phyloP scores from a whole-genome alignment of 2,797 vertebrate species.

The Antrozous pallidus region DNA sequence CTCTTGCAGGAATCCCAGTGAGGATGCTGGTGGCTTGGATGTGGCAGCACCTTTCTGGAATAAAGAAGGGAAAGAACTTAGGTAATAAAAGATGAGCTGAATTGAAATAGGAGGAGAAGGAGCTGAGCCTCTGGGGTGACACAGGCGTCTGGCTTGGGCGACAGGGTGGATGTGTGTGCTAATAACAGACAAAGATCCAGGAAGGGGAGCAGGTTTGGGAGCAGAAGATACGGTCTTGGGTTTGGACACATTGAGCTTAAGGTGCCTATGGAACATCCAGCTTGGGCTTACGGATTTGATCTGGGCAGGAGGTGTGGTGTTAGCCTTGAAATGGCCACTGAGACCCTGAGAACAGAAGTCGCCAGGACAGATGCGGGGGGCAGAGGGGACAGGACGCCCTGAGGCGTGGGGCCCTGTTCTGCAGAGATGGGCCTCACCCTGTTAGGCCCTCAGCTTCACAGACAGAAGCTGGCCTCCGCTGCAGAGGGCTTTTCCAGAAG shows the following conservation, averaged over 20 bases:
- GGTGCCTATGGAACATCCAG: not conserved
- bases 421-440: not conserved
- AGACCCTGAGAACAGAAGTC: not conserved
- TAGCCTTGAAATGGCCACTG: not conserved
- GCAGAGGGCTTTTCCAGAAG: not conserved
- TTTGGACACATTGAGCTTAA: not conserved
- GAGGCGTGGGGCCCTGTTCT: not conserved
- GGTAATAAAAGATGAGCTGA: not conserved
- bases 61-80: not conserved
- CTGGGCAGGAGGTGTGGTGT: not conserved
- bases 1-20: too few relatives aligned
- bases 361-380: not conserved
- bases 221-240: not conserved
- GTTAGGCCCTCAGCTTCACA: not conserved
- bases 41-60: not conserved
- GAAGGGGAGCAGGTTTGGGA: not conserved
- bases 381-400: fast-evolving
- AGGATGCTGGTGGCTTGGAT: not conserved
- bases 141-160: not conserved
- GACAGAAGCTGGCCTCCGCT: not conserved
- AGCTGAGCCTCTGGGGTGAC: not conserved
- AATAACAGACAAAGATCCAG: not conserved
- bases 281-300: not conserved
- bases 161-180: not conserved
- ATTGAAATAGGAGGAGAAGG: too few relatives aligned